Percentiles rank a stretch among this genome's conserved stretches.
Conservation (phyloP, 2,888 invertebrate genomes). For the Lochmaea capreae region DNA sequence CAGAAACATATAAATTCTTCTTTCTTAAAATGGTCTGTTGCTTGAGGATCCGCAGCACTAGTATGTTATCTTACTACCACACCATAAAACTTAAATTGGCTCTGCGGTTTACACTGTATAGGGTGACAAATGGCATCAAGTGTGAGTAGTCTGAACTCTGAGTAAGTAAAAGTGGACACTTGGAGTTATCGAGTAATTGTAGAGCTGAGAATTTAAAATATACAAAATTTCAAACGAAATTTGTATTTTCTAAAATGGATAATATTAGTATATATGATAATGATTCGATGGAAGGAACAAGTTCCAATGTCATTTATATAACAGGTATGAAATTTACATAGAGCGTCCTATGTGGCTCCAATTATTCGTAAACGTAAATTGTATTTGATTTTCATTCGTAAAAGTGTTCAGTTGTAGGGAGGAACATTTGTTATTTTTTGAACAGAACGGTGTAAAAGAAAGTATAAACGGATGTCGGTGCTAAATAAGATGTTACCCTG, state of each 20-base stretch:
- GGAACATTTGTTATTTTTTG: not conserved
- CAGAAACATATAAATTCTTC: too few species aligned
- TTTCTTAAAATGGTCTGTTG: too few species aligned
- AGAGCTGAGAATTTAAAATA: conserved; percentile 2
- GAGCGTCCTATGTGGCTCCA: not conserved
- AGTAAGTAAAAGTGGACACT: conserved; percentile 7
- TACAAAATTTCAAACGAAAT: not conserved
- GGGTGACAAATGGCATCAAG: not conserved
- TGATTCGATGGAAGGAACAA: conserved; percentile 16
- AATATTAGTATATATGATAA: not conserved
- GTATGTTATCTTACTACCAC: not conserved
- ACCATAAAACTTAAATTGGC: not conserved
- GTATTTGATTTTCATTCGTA: not conserved
- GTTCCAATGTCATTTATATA: conserved; percentile 35
- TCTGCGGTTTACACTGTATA: not conserved
- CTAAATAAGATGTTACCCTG: not conserved
- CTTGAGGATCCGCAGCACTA: too few species aligned
- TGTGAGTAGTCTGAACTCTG: not conserved
- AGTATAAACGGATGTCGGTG: not conserved
- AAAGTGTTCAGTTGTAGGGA: not conserved
- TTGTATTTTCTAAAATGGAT: not conserved
- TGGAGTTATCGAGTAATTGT: not conserved
- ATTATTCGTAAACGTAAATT: not conserved
- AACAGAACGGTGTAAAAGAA: conserved; percentile 6
- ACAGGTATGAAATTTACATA: conserved; percentile 25